Evolutionary conservation across 2,113 vertebrate genomes (phyloP).

Genomic region (Tretioscincus oriximinensis): DNA sequence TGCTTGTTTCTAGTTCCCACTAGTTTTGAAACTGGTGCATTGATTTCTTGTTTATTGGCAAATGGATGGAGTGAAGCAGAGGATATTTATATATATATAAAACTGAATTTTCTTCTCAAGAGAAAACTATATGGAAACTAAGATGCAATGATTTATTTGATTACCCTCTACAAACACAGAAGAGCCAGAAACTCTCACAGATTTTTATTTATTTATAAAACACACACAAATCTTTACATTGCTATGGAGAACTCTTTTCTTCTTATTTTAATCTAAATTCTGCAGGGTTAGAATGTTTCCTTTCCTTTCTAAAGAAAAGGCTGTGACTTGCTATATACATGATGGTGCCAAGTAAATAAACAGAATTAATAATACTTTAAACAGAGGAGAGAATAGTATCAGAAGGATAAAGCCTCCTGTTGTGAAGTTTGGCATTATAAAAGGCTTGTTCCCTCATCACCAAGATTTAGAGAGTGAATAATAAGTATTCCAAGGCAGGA

Average conservation of each 20-base stretch:
- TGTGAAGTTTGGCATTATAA: background rate
- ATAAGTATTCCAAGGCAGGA: conserved; percentile 21
- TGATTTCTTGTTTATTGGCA: conserved; percentile 48
- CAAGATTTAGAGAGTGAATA: background rate
- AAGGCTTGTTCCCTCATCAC: background rate
- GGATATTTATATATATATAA: conserved; percentile 16
- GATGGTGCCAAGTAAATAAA: conserved; percentile 11
- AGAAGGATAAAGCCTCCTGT: background rate
- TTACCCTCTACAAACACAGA: conserved; percentile 5
- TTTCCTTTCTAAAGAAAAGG: background rate
- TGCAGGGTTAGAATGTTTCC: background rate
- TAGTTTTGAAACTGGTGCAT: conserved; percentile 6
- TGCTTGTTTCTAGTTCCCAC: conserved; percentile 24
- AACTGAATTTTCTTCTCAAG: conserved; percentile 39
- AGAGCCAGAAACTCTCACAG: background rate
- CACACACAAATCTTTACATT: conserved; percentile 7
- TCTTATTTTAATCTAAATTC: conserved; percentile 13
- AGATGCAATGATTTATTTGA: conserved; percentile 42
- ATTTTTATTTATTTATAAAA: conserved; percentile 20
- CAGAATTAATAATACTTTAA: conserved; percentile 8
- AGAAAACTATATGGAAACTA: conserved; percentile 34
- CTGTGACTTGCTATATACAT: background rate
- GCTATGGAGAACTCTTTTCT: conserved; percentile 4
- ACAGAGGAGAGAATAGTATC: background rate
- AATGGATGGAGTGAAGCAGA: conserved; percentile 39